Evolutionary conservation across 2,888 invertebrate genomes (phyloP).

Genomic region (Cistogaster globosa): DNA sequence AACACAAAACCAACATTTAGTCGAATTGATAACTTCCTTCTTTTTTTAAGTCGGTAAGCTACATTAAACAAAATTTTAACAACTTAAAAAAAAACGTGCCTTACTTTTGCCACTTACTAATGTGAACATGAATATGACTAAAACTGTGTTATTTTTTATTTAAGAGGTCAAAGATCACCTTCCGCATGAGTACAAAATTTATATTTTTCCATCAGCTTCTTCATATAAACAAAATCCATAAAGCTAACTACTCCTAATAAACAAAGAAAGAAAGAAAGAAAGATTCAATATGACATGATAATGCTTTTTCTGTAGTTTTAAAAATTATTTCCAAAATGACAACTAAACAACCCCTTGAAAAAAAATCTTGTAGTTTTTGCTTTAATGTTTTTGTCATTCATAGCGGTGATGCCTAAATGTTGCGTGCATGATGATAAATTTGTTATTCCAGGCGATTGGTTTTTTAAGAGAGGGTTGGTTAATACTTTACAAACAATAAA

Average conservation of each 20-base stretch:
- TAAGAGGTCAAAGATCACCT: constrained; percentile 63
- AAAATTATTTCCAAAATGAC: constrained; percentile 38
- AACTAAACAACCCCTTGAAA: constrained; percentile 66
- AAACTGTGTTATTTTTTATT: constrained; percentile 5
- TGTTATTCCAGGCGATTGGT: constrained; percentile 79
- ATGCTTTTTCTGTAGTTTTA: constrained; percentile 42
- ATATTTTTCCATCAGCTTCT: constrained; percentile 12
- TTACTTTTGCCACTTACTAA: constrained; percentile 47
- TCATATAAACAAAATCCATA: constrained; percentile 6
- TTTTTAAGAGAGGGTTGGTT: constrained; percentile 75
- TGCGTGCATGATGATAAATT: constrained; percentile 77
- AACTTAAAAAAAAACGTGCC: constrained; percentile 60
- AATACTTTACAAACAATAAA: constrained; percentile 5
- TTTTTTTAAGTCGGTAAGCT: no score
- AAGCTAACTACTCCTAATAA: neutral
- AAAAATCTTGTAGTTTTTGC: neutral
- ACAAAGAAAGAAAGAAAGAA: neutral
- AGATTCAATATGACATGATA: constrained; percentile 49
- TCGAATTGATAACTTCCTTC: no score
- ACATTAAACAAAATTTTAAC: no score
- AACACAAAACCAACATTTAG: no score
- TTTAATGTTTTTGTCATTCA: constrained; percentile 17
- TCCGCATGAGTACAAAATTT: constrained; percentile 40
- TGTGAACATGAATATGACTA: no score
- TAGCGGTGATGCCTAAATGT: constrained; percentile 70